Base-by-base conservation (phyloP, 2,888 invertebrate genomes). In the Conops quadrifasciatus region DNA sequence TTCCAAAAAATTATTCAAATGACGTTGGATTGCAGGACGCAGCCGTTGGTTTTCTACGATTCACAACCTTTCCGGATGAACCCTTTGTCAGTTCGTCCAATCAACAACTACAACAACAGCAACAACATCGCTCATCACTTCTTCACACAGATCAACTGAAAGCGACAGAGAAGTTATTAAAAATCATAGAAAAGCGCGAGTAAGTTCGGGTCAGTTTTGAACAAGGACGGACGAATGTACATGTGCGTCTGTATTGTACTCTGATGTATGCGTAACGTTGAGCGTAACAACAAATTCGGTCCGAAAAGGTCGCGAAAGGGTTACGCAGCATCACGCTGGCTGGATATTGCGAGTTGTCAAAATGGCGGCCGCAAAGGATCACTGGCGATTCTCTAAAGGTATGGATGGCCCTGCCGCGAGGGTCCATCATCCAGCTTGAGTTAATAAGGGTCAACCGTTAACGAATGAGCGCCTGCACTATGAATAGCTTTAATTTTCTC, bases 1-100 rank as follows among this genome's bases (percentile, higher is more conserved):
- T 30, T 67, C 47, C 28, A 62, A 51, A 68, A 36, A 36, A 7
- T 36, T 51, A 68, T 68, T 68, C 36, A 68, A 68, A 68, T 51
- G 28, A 68, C 21, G 51, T 60, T 26, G 60, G 49, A 68, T 60
- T 68, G 67, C 30, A 67, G 36, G 45, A 47, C 24, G 26, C 51
- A 16, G 67, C 36, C 60, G 62, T 62, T 45, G 24, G 45, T 59
- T 24, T 24, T 16, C 59, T 28, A 13, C 28, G 59, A 59, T 16
- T 28, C 49, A 19, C 16, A 26, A 45, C 47, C 43, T 36, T 45
- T 36, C 45, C 4, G 16, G 26, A 53, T 66, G 66, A 53, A 66
- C 66, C 66, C 53, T 36, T 51, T 58, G 0, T 28, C 24, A 26
- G 58, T 15, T 16, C 11, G 24, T 26, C 5, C 24, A 4, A 58